Percentiles rank a stretch among this genome's conserved stretches.
Evolutionary conservation across 2,113 vertebrate species (phyloP).

Genomic region (Prinia subflava): DNA sequence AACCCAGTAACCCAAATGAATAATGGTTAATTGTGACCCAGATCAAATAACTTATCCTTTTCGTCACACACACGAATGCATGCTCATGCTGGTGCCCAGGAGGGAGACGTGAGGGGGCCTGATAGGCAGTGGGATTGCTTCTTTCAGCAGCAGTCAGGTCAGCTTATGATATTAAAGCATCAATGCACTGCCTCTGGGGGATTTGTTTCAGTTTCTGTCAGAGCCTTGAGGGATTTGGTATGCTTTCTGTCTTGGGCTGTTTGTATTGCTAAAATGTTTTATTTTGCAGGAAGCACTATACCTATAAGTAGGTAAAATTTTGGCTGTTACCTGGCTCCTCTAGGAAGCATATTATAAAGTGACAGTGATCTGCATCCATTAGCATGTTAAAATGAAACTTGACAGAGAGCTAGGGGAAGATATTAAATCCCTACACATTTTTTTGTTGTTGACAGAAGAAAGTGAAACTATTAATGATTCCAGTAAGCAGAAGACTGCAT

Average conservation of each 20-base stretch:
- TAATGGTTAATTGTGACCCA: not conserved
- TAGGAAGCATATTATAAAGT: not conserved
- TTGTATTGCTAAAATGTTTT: not conserved
- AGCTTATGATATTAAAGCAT: not conserved
- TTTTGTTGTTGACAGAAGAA: not conserved
- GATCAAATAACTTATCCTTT: not conserved
- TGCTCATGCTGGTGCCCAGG: fast-evolving
- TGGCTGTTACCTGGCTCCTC: not conserved
- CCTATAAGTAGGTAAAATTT: not conserved
- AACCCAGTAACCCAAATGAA: not conserved
- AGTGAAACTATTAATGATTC: not conserved
- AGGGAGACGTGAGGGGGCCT: not conserved
- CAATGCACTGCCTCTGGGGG: not conserved
- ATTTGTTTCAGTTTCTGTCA: not conserved
- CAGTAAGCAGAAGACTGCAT: not conserved
- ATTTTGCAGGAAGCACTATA: not conserved
- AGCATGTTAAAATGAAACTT: not conserved
- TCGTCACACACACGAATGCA: not conserved
- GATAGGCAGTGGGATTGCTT: not conserved
- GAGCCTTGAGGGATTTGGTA: not conserved
- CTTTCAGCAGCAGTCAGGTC: not conserved
- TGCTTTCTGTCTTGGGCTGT: not conserved
- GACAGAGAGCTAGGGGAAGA: not conserved
- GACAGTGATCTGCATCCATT: not conserved
- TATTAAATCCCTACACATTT: not conserved